Evolutionary conservation across 2,797 vertebrate genomes (phyloP), one percentile per base, ranked within the genome.

Genomic region (Bucorvus abyssinicus): DNA sequence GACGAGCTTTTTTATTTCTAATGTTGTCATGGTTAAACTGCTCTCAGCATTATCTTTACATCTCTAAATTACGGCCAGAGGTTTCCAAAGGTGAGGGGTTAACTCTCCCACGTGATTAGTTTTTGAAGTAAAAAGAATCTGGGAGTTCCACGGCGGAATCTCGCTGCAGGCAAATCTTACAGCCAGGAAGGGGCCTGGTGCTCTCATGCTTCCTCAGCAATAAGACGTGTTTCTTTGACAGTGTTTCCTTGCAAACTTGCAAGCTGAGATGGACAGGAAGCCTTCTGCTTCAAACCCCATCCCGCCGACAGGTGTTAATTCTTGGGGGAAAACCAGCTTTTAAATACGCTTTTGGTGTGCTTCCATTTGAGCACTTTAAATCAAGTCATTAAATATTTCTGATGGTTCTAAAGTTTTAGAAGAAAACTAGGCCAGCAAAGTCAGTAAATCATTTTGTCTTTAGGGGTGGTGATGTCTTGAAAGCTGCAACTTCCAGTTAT

Each of bases 341-440:
- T 87, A 69, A 53, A 47, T 68, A 84, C 49, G 65, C 30, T 84
- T 83, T 78, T 84, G 79, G 27, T 40, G 3, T 69, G 30, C 42
- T 89, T 94, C 73, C 80, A 68, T 65, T 93, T 89, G 65, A 73
- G 61, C 55, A 59, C 69, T 95, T 91, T 57, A 85, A 90, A 84
- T 88, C 6, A 32, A 88, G 24, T 73, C 74, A 93, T 93, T 91
- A 88, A 91, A 94, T 90, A 76, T 90, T 95, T 94, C 90, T 87
- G 55, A 84, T 88, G 47, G 76, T 64, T 93, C 55, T 81, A 78
- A 86, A 61, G 69, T 88, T 81, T 93, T 87, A 47, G 70, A 55
- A 27, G 78, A 89, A 90, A 95, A 92, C 49, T 65, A 87, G 67
- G 67, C 79, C 77, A 93, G 59, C 59, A 77, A 86, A 84, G 64